A percentile compares a stretch with the other conserved stretches of the same genome.
Conservation (phyloP, 2,113 vertebrate species). For the mouse (Mus musculus) region DNA sequence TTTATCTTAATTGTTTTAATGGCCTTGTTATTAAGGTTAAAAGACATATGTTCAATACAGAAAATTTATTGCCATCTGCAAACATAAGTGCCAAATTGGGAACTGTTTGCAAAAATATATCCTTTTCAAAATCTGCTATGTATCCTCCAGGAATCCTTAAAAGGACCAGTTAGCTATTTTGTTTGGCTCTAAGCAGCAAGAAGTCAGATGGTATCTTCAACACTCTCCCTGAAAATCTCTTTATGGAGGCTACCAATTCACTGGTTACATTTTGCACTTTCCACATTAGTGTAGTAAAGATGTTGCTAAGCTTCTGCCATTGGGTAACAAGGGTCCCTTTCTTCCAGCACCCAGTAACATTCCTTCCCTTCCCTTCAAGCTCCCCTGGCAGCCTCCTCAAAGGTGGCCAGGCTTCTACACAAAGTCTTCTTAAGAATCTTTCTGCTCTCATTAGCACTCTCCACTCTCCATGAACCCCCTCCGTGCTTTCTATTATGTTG, state of each 20-base stretch:
- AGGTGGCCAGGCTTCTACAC: not conserved
- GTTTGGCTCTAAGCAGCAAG: not conserved
- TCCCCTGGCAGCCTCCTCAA: not conserved
- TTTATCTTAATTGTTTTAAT: not conserved
- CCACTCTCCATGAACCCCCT: too few relatives aligned
- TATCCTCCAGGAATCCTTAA: not conserved
- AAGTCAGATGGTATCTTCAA: not conserved
- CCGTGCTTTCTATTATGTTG: not conserved
- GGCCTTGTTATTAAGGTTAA: not conserved
- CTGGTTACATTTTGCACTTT: not conserved
- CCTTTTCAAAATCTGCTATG: not conserved
- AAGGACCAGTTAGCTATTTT: not conserved
- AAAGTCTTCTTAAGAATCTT: not conserved
- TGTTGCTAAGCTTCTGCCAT: not conserved
- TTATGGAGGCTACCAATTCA: not conserved
- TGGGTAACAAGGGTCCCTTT: not conserved
- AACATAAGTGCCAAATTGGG: not conserved
- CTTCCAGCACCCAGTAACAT: not conserved
- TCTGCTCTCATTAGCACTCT: not conserved
- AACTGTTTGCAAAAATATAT: slow-evolving; percentile 8
- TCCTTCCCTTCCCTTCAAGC: not conserved
- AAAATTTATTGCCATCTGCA: not conserved
- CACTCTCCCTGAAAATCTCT: not conserved
- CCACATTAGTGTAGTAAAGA: not conserved
- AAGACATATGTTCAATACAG: not conserved